Percentiles rank a stretch among this genome's conserved stretches.
These are phyloP conservation scores for Lepidocyrtoides sp. DNA, from an alignment of 2,888 invertebrate genomes.

Conservation along the genomic window DNA sequence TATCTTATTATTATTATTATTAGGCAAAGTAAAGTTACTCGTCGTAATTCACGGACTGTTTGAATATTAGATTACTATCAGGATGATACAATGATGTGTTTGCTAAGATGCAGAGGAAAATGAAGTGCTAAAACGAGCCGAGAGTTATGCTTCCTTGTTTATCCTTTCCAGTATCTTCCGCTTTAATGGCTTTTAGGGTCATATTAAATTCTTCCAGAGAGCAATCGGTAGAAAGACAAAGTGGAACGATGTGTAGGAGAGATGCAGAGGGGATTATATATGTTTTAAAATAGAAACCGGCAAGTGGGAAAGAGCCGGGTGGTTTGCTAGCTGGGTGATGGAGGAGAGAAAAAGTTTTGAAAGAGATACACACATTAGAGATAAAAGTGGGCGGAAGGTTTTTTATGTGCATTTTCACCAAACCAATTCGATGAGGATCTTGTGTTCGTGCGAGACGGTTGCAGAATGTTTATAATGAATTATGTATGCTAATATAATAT, in stretches of 20 bases:
- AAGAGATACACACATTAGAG: background rate
- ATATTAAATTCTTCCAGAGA: slow-evolving; percentile 66
- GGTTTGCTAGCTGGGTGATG: background rate
- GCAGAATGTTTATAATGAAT: background rate
- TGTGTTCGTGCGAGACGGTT: background rate
- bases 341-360: background rate
- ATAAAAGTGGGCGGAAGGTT: slow-evolving; percentile 1
- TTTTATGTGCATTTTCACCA: background rate
- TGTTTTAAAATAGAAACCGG: slow-evolving; percentile 55
- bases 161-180: slow-evolving; percentile 69
- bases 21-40: too few relatives aligned
- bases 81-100: background rate
- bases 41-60: too few relatives aligned
- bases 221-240: background rate
- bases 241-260: background rate
- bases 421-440: background rate
- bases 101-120: background rate
- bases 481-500: background rate
- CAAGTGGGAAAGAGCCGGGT: background rate
- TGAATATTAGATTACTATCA: slow-evolving; percentile 1
- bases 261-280: background rate
- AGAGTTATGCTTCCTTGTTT: slow-evolving; percentile 62
- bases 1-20: too few relatives aligned
- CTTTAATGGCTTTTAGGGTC: slow-evolving; percentile 70
- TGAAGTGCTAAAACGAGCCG: slow-evolving; percentile 36